Percentiles rank a stretch among this genome's conserved stretches.
phyloP scores from a whole-genome alignment of 2,888 invertebrate species.

The Amblyjoppa fuscipennis region DNA sequence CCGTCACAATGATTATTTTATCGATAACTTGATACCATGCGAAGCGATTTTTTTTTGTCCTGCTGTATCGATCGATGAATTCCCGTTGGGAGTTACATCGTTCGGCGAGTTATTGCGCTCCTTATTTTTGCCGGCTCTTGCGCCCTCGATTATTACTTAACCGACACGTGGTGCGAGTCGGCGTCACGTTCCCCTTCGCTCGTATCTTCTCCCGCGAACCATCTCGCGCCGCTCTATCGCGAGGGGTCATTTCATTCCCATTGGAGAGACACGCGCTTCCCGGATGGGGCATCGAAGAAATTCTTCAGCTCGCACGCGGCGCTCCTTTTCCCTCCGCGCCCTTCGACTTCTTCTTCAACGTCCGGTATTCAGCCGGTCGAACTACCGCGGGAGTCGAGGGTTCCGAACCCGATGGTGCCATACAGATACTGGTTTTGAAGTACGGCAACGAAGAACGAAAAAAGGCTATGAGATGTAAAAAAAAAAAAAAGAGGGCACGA shows the following conservation, averaged over 20 bases:
- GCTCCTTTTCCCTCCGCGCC: background rate
- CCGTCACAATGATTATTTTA: constrained; percentile 2
- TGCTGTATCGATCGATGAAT: background rate
- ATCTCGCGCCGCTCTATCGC: constrained; percentile 72
- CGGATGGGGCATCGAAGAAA: constrained; percentile 19
- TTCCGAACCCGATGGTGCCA: background rate
- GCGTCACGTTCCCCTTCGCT: constrained; percentile 66
- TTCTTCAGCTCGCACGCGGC: constrained; percentile 15
- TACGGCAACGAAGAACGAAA: constrained; percentile 1
- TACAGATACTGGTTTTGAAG: constrained; percentile 10
- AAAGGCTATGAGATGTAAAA: background rate
- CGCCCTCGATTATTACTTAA: constrained; percentile 60
- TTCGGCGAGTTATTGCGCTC: constrained; percentile 33
- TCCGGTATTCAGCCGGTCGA: constrained; percentile 25
- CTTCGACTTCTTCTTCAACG: constrained; percentile 11
- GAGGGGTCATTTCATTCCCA: constrained; percentile 75
- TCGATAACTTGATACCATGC: constrained; percentile 1
- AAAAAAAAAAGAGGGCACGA: background rate
- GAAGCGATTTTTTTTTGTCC: background rate
- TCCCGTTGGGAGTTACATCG: background rate
- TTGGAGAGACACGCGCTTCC: constrained; percentile 68
- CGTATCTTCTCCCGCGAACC: constrained; percentile 63
- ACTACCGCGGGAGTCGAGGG: constrained; percentile 19
- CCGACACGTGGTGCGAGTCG: constrained; percentile 66
- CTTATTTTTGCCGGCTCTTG: constrained; percentile 12